Evolutionary conservation across 2,888 invertebrate species (phyloP).

Genomic region (Drosophila mimetica): DNA sequence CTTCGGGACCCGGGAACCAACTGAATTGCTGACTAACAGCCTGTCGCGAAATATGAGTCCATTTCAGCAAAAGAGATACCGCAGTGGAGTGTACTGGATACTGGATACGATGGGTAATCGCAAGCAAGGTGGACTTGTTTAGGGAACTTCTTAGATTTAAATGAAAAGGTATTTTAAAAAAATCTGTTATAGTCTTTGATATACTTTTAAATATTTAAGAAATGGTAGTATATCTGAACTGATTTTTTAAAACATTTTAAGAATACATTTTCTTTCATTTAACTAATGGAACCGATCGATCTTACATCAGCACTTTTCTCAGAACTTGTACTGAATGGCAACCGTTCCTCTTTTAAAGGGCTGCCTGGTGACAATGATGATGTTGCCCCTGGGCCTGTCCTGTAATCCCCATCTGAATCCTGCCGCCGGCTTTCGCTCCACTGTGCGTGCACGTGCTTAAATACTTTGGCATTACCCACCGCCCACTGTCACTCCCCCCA

Average conservation of each 20-base stretch:
- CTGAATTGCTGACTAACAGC: slow-evolving; percentile 80
- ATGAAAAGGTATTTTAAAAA: background rate
- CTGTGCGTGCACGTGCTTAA: slow-evolving; percentile 77
- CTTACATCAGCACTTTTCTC: background rate
- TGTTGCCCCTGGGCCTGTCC: slow-evolving; percentile 13
- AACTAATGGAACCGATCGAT: background rate
- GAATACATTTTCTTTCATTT: background rate
- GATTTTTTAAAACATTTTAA: background rate
- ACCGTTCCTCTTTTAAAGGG: slow-evolving; percentile 42
- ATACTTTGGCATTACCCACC: slow-evolving; percentile 60
- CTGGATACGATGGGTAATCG: slow-evolving; percentile 24
- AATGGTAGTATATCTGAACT: too few species aligned
- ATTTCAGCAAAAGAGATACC: slow-evolving; percentile 72
- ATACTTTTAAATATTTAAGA: too few species aligned
- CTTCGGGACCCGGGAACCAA: slow-evolving; percentile 64
- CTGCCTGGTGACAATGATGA: slow-evolving; percentile 33
- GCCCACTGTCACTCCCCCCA: slow-evolving; percentile 7
- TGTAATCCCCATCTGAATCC: slow-evolving; percentile 36
- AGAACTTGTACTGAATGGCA: background rate
- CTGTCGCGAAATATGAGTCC: slow-evolving; percentile 80
- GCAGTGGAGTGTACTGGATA: slow-evolving; percentile 17
- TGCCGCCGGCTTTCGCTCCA: slow-evolving; percentile 43
- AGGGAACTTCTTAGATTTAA: background rate
- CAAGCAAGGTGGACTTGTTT: background rate
- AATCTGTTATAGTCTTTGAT: too few species aligned